Conservation (phyloP, 2,113 vertebrate species). For the Burhinus bistriatus region DNA sequence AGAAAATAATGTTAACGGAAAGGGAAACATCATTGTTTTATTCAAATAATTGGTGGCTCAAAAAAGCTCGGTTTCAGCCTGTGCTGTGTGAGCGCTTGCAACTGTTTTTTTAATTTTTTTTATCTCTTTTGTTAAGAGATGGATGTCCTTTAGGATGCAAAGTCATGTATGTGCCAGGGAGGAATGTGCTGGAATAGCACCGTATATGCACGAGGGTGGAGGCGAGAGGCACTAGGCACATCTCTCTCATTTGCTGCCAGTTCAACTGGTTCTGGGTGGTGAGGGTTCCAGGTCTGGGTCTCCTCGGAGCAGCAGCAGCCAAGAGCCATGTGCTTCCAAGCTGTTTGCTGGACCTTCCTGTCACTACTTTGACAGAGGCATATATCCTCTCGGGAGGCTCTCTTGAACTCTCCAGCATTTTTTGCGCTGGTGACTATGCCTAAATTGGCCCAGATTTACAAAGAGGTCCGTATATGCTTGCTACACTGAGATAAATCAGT, state of each 20-base stretch:
- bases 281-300: neutral
- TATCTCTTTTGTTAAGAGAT: neutral
- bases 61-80: neutral
- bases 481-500: neutral
- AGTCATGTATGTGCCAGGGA: rapidly evolving
- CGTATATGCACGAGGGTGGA: rapidly evolving
- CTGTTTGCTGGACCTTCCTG: neutral
- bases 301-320: neutral
- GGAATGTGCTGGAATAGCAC: neutral
- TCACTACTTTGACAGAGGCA: neutral
- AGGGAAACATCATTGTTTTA: neutral
- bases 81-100: neutral
- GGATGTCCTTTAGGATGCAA: neutral
- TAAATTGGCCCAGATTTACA: neutral
- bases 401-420: neutral
- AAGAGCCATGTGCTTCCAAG: neutral
- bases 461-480: neutral
- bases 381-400: neutral
- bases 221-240: neutral
- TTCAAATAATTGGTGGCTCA: neutral
- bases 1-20: neutral
- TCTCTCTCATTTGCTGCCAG: neutral
- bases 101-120: no score
- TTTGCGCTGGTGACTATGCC: neutral
- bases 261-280: neutral